Base-by-base conservation (phyloP, 37 sponge, comb jelly and placozoan species). In the Spongilla lacustris region DNA sequence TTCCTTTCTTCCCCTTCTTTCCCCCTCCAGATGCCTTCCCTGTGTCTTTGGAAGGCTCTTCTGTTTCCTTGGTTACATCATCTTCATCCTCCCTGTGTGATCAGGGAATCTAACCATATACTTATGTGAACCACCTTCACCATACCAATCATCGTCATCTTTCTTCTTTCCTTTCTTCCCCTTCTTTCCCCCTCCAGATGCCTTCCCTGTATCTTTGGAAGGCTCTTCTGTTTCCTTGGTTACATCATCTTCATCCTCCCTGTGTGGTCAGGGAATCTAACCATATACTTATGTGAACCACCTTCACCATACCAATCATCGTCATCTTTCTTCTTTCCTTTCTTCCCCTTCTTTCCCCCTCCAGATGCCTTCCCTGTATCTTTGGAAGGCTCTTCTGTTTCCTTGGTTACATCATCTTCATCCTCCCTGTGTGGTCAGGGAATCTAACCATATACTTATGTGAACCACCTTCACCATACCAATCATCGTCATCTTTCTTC, bases 321-420 rank as follows among this genome's bases (percentile, higher is more conserved):
- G n/a, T n/a, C 58, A 58, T 58, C 58, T 58, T 58, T 58, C 58
- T 81, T 87, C 38, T 76, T 75, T 33, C 67, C 46, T 76, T 84
- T 89, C 80, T 79, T 84, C 14, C 72, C 35, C 69, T 89, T 89
- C 86, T 89, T 89, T 14, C 78, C 86, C 2, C 75, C 77, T 29
- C 68, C 37, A 11, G 38, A 31, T 35, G n/a, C 58, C 36, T 84
- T 67, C 50, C 31, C 41, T 67, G 70, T 73, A 25, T 25, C 28
- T 25, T 32, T 74, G 1, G 28, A 13, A 14, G 35, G 46, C 27
- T 77, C 66, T n/a, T 46, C 28, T 21, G 78, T 1, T 25, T 77
- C 78, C 49, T 22, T 28, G 6, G 24, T 36, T 68, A 89, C 49
- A 4, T 46, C 71, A 67, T 78, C 84, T 11, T 84, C 31, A 36